These are phyloP conservation scores for Vandiemenella viatica DNA, from an alignment of 2,888 invertebrate species.

Conservation along the genomic window DNA sequence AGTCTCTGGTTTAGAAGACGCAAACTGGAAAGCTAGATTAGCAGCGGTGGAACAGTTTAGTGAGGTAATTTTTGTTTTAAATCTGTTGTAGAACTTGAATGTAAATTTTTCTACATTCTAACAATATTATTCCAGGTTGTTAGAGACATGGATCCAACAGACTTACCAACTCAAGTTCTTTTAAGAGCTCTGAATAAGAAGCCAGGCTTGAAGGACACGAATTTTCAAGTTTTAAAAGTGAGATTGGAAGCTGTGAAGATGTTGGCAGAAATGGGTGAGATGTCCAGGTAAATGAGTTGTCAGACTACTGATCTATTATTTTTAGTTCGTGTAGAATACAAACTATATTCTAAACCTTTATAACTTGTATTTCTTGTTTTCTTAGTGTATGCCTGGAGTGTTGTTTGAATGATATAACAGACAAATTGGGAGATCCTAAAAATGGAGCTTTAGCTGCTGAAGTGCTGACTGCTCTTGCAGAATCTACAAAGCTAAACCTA, in stretches of 20 bases:
- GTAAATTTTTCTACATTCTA: not conserved
- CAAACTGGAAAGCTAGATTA: slow-evolving; percentile 76
- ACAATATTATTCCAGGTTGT: slow-evolving; percentile 30
- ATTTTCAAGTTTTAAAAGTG: slow-evolving; percentile 77
- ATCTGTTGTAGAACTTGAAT: not conserved
- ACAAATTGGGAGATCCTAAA: slow-evolving; percentile 72
- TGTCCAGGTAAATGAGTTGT: slow-evolving; percentile 8
- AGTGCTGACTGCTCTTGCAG: slow-evolving; percentile 58
- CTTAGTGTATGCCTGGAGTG: slow-evolving; percentile 55
- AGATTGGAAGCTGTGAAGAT: slow-evolving; percentile 64
- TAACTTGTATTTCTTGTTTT: slow-evolving; percentile 8
- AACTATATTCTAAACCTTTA: not conserved
- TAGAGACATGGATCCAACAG: slow-evolving; percentile 42
- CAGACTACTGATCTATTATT: not conserved
- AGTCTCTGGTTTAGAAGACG: slow-evolving; percentile 49
- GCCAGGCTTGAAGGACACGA: slow-evolving; percentile 76
- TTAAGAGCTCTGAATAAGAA: slow-evolving; percentile 60
- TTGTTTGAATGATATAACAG: slow-evolving; percentile 63
- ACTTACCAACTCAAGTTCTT: slow-evolving; percentile 58
- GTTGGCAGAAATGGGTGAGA: slow-evolving; percentile 52
- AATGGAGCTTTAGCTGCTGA: slow-evolving; percentile 54
- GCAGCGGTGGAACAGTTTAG: slow-evolving; percentile 57
- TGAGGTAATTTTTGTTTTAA: slow-evolving; percentile 24
- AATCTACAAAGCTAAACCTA: slow-evolving; percentile 59
- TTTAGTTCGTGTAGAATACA: not conserved